These are phyloP conservation scores for Carduelis carduelis DNA, from an alignment of 2,797 vertebrate genomes.

Conservation along the genomic window DNA sequence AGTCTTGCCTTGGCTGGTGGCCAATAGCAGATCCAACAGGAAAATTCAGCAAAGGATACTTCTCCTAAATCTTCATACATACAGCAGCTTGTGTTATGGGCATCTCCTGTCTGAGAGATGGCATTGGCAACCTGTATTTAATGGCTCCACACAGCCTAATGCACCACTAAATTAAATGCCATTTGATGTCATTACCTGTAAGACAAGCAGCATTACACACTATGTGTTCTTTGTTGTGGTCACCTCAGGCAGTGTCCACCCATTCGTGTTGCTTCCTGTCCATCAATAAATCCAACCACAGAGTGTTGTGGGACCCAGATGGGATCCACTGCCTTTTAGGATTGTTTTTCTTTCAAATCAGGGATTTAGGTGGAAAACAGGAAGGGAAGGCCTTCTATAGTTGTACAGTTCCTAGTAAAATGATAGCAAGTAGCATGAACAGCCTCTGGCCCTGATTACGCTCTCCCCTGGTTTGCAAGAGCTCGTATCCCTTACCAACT, in stretches of 20 bases:
- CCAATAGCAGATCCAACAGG: neutral
- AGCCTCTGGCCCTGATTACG: neutral
- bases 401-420: neutral
- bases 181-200: neutral
- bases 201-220: accelerated
- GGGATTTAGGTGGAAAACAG: neutral
- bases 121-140: neutral
- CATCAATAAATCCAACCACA: neutral
- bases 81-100: neutral
- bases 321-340: neutral
- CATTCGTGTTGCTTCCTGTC: neutral
- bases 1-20: neutral
- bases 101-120: neutral
- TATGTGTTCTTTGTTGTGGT: accelerated
- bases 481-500: neutral
- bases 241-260: neutral
- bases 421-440: neutral
- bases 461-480: neutral
- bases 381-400: neutral
- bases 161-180: neutral
- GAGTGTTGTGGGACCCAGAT: neutral
- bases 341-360: neutral
- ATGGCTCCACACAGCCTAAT: neutral
- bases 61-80: neutral
- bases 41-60: neutral